Conservation (phyloP, 2,888 invertebrate species). For the Iphiclides podalirius region DNA sequence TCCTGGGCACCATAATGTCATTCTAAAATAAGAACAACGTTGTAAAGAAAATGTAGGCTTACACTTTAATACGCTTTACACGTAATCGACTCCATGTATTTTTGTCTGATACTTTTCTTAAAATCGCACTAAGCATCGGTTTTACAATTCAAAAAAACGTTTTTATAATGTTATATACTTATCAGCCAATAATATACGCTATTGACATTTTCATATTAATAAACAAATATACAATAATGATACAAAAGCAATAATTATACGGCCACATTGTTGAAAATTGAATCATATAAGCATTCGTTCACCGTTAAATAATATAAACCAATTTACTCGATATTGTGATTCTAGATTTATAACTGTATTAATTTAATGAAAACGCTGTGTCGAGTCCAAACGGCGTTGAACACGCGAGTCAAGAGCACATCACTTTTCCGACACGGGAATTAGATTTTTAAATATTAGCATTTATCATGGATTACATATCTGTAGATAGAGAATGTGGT, state of each 20-base stretch:
- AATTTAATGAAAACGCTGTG: conserved; percentile 7
- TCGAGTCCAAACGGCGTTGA: conserved; percentile 52
- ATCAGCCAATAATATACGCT: not conserved
- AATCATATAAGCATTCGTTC: not conserved
- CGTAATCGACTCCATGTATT: too few relatives aligned
- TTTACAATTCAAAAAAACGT: not conserved
- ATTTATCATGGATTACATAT: conserved; percentile 80
- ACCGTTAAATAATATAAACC: not conserved
- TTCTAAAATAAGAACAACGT: too few relatives aligned
- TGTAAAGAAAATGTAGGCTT: too few relatives aligned
- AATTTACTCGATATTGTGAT: conserved; percentile 14
- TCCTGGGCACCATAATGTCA: too few relatives aligned
- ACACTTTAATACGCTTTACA: too few relatives aligned
- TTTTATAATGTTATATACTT: not conserved
- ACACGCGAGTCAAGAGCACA: conserved; percentile 54
- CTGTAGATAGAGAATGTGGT: conserved; percentile 79
- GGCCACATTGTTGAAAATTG: not conserved
- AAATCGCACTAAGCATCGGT: not conserved
- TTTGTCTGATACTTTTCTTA: too few relatives aligned
- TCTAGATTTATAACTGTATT: conserved; percentile 8
- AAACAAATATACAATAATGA: not conserved
- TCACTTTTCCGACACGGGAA: conserved; percentile 62
- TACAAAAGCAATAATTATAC: not conserved
- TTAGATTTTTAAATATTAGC: conserved; percentile 75
- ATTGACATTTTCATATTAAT: not conserved